Conservation (phyloP, 2,797 vertebrate species). For the Pipistrellus nathusii region DNA sequence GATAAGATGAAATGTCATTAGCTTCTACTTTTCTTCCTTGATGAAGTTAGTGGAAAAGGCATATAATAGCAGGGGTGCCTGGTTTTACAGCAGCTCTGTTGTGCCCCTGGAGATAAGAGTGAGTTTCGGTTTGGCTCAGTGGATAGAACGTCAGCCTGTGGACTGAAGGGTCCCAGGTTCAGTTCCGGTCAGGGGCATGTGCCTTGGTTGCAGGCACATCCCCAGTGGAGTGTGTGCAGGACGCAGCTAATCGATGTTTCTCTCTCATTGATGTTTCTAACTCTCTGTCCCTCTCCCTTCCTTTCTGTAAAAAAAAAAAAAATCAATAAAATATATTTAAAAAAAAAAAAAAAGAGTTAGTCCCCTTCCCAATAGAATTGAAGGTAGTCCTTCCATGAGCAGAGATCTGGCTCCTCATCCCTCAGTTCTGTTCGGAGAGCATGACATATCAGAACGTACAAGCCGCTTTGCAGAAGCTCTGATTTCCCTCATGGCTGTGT, state of each 20-base stretch:
- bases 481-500: conserved; percentile 55
- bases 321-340: too few species aligned
- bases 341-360: not conserved
- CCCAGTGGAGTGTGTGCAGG: too few species aligned
- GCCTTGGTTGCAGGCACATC: too few species aligned
- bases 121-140: too few species aligned
- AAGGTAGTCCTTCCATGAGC: not conserved
- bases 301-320: too few species aligned
- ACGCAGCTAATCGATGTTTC: too few species aligned
- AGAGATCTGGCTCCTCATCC: not conserved
- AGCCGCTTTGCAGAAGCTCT: conserved; percentile 31
- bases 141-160: too few species aligned
- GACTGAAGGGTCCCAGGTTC: too few species aligned
- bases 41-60: not conserved
- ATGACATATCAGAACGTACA: conserved; percentile 5
- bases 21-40: not conserved
- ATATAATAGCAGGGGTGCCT: not conserved
- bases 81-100: not conserved
- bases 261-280: too few species aligned
- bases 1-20: not conserved
- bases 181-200: too few species aligned
- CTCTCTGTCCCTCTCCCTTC: too few species aligned
- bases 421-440: conserved; percentile 3
- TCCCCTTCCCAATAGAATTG: not conserved
- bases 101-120: not conserved